Evolutionary conservation across 2,797 vertebrate genomes (phyloP), one percentile per base, ranked within the genome.

Genomic region (Centropyge bicolor): DNA sequence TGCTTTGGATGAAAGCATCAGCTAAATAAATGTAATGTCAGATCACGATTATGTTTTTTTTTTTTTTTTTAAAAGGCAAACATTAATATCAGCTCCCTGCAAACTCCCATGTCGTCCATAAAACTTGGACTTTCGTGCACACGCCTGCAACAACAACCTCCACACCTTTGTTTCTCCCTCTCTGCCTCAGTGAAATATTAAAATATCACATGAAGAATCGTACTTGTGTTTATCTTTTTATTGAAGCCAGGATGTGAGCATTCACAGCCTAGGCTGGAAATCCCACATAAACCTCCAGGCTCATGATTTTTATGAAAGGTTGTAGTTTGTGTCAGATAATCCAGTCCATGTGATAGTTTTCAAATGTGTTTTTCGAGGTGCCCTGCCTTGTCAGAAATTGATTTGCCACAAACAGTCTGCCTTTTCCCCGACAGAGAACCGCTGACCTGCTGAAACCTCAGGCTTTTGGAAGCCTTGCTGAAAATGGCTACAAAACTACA

Each of bases 351-450:
- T 19, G 11, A 67, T 72, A 49, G 40, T 56, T 70, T 46, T 46
- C 48, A 76, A 48, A 65, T 45, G 31, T 48, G 31, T 46, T 45
- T 62, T 74, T 40, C 41, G 72, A 70, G 38, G 17, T 65, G 20
- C 38, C 43, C 22, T 64, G 41, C 22, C 40, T 19, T 17, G 35
- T 69, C 41, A 76, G 51, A 76, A 78, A 4, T 17, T 0, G 19
- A 78, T 81, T 72, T 46, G 24, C 61, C 19, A 62, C 36, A 76
- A 74, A 72, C 0, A 61, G 16, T 49, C 46, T 65, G 45, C 17
- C 51, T 24, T 16, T 72, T 31, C 27, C 24, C 70, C 3, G 1
- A 51, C 40, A 69, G 38, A 79, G 14, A 75, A 56, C 19, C 20
- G 9, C 22, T 54, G 41, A 76, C 60, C 31, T 22, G 22, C 0